Evolutionary conservation across 1,140 invertebrate genomes (phyloP), one percentile per base, ranked within the genome.

Genomic region (Drosophila saltans): DNA sequence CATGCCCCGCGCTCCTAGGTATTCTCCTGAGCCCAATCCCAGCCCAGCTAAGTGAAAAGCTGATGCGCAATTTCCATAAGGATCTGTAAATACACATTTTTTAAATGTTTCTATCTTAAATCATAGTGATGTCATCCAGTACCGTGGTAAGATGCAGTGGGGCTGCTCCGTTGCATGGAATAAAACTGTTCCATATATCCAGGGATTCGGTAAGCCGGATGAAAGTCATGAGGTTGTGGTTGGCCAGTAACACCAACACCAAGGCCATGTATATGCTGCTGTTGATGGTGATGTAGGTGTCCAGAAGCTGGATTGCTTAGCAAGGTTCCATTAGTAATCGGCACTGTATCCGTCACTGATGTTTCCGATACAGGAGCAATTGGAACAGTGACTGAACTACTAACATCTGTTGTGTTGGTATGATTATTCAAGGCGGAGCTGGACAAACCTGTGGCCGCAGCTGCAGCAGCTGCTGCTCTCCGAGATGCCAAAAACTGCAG

Each of bases 131-230:
- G 84, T 91, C 28, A 21, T 7, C 3, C 2, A 59, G 48, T 92
- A 94, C 93, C 93, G 71, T 94, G 93, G 66, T 94, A 93, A 21
- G 94, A 94, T 52, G 92, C 90, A 1, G 80, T 77, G 11, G 91
- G 75, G 66, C 94, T 94, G 72, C 94, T 93, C 88, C 94, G 92
- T 78, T 94, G 94, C 36, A 96, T 92, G 11, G 95, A 94, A 90
- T 95, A 95, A 26, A 95, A 93, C 82, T 95, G 94, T 92, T 95
- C 95, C 94, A 95, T 95, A 91, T 95, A 95, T 67, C 95, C 94
- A 30, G 94, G 94, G 80, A 95, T 93, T 75, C 95, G 93, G 91
- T 95, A 95, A 16, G 95, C 94, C 45, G 94, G 93, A 90, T 94
- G 94, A 71, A 94, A 93, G 67, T 94, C 94, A 65, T 89, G 92